Percentiles rank a stretch among this genome's conserved stretches.
Conservation (phyloP, 1,140 invertebrate species). For the Rhizoglyphus robini region DNA sequence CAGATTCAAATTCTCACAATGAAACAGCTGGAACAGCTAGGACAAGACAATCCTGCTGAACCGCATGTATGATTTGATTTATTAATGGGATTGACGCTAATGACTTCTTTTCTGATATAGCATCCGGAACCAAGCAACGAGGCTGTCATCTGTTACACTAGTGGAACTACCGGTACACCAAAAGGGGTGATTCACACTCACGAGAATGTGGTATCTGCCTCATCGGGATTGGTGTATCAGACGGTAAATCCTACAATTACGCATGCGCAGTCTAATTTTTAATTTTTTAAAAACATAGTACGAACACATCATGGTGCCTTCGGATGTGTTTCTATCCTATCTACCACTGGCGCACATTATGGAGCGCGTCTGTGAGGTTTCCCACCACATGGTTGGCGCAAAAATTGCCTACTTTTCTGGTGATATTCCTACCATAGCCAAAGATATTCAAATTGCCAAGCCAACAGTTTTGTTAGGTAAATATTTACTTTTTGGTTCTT, state of each 20-base stretch:
- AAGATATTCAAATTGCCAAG: constrained; percentile 59
- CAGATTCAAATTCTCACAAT: constrained; percentile 44
- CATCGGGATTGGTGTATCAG: constrained; percentile 61
- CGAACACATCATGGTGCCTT: constrained; percentile 23
- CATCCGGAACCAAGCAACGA: constrained; percentile 64
- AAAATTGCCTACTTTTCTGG: background rate
- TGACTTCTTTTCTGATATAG: constrained; percentile 7
- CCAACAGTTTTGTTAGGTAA: constrained; percentile 1
- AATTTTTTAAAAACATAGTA: background rate
- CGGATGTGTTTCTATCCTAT: constrained; percentile 80
- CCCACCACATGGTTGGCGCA: background rate
- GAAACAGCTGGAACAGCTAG: constrained; percentile 68
- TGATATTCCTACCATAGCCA: constrained; percentile 50
- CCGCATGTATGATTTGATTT: too few species aligned
- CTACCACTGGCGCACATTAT: constrained; percentile 93
- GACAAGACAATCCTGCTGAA: constrained; percentile 58
- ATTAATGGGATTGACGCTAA: too few species aligned
- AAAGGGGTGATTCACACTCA: constrained; percentile 92
- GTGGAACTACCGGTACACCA: constrained; percentile 88
- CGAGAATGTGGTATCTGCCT: constrained; percentile 71
- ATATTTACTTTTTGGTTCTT: background rate
- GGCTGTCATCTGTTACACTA: constrained; percentile 89
- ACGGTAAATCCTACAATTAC: constrained; percentile 53
- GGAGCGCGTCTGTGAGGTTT: constrained; percentile 64
- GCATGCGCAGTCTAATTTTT: too few species aligned